Evolutionary conservation across 2,888 invertebrate species (phyloP), one percentile per base, ranked within the genome.

Genomic region (Drosophila emarginata): DNA sequence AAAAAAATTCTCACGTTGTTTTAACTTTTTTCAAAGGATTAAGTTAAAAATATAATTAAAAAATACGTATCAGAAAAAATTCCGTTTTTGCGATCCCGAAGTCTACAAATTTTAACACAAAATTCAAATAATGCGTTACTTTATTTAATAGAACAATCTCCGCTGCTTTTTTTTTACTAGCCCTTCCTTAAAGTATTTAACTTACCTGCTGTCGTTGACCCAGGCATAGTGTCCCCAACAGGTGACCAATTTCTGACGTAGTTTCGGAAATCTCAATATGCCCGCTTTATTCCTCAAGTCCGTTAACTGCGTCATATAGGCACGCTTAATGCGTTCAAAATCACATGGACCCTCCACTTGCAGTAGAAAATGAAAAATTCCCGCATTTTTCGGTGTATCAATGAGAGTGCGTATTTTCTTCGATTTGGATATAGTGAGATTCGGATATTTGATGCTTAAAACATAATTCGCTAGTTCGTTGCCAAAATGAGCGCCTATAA

Each of bases 161-260:
- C 7, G 14, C 26, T 26, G 6, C 4, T 5, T 5, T 5, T 1
- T 26, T 26, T 26, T 26, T 26, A 1, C 26, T 12, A 6, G 14
- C 12, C 40, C 9, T 45, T 45, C 9, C 6, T 18, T 37, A 59
- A 23, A 23, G 7, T 4, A 11, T 15, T n/a, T 2, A n/a, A 9
- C 72, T 70, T 93, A 93, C 96, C 90, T 91, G 67, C 72, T 88
- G 37, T 91, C 91, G 56, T 90, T 91, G 0, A 90, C 90, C 91
- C 96, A 97, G 0, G 95, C 96, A 89, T 96, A 96, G 76, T 95
- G 94, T 0, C 96, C 96, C 94, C 95, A 96, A 80, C 94, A 94
- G 0, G 95, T 94, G 0, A 95, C 94, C 54, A 97, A 91, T 40
- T 93, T 92, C 61, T 95, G 94, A 2, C 94, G 93, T 36, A 97